Percentiles rank a stretch among this genome's conserved stretches.
Evolutionary conservation across 2,797 vertebrate species (phyloP).

Genomic region (Staurois parvus): DNA sequence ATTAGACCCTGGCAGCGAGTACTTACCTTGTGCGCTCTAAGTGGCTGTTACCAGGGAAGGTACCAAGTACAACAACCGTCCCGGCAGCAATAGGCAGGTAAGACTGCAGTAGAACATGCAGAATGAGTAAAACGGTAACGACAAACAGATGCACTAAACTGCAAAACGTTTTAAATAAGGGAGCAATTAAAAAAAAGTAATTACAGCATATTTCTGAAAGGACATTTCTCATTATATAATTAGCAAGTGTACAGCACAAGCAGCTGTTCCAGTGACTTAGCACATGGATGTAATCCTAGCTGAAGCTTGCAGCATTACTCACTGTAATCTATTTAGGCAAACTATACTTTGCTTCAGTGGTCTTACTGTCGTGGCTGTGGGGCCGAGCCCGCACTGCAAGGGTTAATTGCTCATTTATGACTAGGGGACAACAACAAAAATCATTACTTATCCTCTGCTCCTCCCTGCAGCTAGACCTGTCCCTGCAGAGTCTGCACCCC

Average conservation of each 20-base stretch:
- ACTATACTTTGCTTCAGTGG: not conserved
- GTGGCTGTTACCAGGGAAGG: not conserved
- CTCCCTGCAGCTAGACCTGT: no score
- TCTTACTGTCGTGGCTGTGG: no score
- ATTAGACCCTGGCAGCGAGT: not conserved
- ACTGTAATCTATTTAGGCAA: not conserved
- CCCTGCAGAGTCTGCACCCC: no score
- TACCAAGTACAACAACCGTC: not conserved
- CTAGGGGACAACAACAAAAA: no score
- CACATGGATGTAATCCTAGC: not conserved
- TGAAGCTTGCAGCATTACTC: not conserved
- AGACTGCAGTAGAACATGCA: not conserved
- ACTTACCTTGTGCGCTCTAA: not conserved
- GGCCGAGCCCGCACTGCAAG: no score
- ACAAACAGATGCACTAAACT: not conserved
- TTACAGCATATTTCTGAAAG: slow-evolving; percentile 6
- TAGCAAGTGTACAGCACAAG: slow-evolving; percentile 3
- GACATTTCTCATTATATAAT: slow-evolving; percentile 10
- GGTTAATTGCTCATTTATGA: no score
- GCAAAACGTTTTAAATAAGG: not conserved
- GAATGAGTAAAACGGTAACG: not conserved
- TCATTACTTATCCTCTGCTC: no score
- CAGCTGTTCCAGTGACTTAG: not conserved
- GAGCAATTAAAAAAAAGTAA: not conserved
- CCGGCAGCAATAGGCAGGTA: not conserved